Conservation (phyloP, 2,113 vertebrate genomes). For the Gymnogyps californianus region DNA sequence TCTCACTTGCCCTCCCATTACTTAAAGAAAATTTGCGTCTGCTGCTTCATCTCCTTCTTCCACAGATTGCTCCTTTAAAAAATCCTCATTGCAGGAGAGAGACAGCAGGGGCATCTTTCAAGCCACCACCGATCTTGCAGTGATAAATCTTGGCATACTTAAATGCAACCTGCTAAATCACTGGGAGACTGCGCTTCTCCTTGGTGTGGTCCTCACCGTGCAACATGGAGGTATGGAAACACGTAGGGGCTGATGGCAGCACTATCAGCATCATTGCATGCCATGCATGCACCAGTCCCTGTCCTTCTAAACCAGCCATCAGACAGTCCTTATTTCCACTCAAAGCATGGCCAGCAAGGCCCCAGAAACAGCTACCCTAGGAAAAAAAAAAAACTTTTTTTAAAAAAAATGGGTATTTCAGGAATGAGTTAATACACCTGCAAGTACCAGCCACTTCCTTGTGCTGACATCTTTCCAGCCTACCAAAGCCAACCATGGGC, state of each 20-base stretch:
- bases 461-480: neutral
- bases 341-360: neutral
- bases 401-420: neutral
- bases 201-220: neutral
- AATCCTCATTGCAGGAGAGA: neutral
- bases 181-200: accelerated
- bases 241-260: accelerated
- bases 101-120: neutral
- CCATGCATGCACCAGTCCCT: neutral
- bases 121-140: neutral
- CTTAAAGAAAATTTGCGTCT: neutral
- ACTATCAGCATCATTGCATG: neutral
- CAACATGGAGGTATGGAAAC: neutral
- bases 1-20: neutral
- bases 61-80: neutral
- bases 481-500: neutral
- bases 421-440: neutral
- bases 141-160: neutral
- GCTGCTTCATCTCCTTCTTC: neutral
- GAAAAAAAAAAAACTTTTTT: neutral
- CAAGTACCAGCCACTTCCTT: neutral
- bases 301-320: neutral
- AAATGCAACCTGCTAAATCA: neutral
- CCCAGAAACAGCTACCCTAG: neutral
- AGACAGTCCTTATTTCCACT: neutral